A percentile compares a stretch with the other conserved stretches of the same genome.
Conservation (phyloP, 2,113 vertebrate species). For the Neolamprologus toae region DNA sequence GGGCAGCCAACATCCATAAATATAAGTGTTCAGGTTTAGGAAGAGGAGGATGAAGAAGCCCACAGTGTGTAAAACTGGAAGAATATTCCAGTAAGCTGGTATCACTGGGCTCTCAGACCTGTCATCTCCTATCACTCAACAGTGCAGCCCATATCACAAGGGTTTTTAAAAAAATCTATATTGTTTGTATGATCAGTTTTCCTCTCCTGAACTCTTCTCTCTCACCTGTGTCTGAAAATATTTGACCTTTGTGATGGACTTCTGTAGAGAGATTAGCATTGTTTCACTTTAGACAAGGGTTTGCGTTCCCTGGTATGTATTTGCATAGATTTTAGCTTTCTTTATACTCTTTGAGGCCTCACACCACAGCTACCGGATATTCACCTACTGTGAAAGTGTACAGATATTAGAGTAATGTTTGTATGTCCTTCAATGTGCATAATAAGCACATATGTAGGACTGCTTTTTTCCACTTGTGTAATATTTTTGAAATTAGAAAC, state of each 20-base stretch:
- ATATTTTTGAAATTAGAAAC: not conserved
- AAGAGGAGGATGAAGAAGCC: not conserved
- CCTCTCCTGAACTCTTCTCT: not conserved
- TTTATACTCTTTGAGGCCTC: not conserved
- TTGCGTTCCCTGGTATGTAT: not conserved
- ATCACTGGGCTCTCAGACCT: not conserved
- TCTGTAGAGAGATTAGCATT: not conserved
- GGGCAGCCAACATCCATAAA: not conserved
- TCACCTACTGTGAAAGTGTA: not conserved
- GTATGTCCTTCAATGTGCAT: not conserved
- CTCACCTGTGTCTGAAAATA: not conserved
- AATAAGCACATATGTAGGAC: not conserved
- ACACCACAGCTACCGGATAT: rapidly evolving
- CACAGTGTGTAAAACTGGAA: not conserved
- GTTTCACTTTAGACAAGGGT: not conserved
- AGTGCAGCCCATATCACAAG: not conserved
- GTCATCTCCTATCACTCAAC: not conserved
- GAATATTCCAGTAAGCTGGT: not conserved
- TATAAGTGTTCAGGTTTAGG: not conserved
- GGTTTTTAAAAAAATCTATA: not conserved
- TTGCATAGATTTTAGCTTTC: not conserved
- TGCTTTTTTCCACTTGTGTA: not conserved
- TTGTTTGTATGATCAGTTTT: not conserved
- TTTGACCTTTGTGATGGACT: not conserved
- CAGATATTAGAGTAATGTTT: not conserved